Evolutionary conservation across 2,888 invertebrate species (phyloP).

Genomic region (Drosophila histrio): DNA sequence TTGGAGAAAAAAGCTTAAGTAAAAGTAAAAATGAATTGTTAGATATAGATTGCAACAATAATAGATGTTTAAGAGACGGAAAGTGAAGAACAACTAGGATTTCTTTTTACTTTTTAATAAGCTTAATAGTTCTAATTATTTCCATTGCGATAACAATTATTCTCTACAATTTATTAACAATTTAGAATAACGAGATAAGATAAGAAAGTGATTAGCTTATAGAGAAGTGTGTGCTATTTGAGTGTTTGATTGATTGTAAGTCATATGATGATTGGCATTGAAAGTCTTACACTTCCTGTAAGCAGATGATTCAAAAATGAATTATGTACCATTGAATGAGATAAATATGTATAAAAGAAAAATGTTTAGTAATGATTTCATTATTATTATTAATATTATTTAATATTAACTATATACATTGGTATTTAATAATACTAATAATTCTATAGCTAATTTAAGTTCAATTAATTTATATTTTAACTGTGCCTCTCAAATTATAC

Average conservation of each 20-base stretch:
- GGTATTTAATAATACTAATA: too few species aligned
- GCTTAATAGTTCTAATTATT: neutral
- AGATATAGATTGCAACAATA: neutral
- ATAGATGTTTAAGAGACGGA: neutral
- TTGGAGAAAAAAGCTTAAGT: neutral
- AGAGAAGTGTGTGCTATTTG: neutral
- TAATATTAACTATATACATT: too few species aligned
- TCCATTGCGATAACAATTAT: neutral
- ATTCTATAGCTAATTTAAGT: too few species aligned
- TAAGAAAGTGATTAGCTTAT: neutral
- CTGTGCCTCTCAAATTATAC: neutral
- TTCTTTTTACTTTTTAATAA: neutral
- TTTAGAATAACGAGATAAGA: constrained; percentile 16
- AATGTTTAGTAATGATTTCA: too few species aligned
- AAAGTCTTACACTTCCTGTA: neutral
- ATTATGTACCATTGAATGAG: neutral
- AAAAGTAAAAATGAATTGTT: constrained; percentile 3
- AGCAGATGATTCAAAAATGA: neutral
- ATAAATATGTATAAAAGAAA: too few species aligned
- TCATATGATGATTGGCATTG: constrained; percentile 17
- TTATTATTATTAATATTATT: too few species aligned
- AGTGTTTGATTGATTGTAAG: constrained; percentile 2
- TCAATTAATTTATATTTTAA: neutral
- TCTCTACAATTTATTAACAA: neutral
- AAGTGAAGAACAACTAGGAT: constrained; percentile 3